Conservation (phyloP, 2,888 invertebrate genomes). For the Epirrita christyi region DNA sequence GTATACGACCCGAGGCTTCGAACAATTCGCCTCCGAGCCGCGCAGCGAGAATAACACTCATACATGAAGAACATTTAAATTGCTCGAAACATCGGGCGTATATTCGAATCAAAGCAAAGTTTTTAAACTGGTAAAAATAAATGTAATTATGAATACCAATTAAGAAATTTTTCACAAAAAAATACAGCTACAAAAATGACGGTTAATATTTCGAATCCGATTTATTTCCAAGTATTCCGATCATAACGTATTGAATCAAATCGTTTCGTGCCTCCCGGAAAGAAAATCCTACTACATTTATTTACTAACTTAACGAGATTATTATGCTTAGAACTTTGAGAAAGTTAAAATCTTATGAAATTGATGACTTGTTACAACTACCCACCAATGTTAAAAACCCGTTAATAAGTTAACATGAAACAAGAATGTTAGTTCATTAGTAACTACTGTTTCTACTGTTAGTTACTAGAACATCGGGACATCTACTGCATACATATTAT, state of each 20-base stretch:
- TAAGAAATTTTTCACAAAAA: too few relatives aligned
- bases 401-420: constrained; percentile 59
- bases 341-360: constrained; percentile 26
- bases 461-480: constrained; percentile 33
- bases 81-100: too few relatives aligned
- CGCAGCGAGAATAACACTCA: too few relatives aligned
- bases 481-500: constrained; percentile 38
- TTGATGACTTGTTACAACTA: constrained; percentile 38
- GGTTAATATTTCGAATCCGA: background rate
- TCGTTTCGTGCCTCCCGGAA: constrained; percentile 13
- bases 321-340: constrained; percentile 12
- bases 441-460: constrained; percentile 37
- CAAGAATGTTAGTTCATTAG: constrained; percentile 54
- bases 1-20: too few relatives aligned
- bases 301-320: too few relatives aligned
- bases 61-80: too few relatives aligned
- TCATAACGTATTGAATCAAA: background rate
- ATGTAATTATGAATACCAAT: too few relatives aligned
- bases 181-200: too few relatives aligned
- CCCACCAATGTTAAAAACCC: constrained; percentile 43
- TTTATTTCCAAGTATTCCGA: background rate
- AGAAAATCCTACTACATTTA: constrained; percentile 1
- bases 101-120: too few relatives aligned
- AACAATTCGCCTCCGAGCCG: too few relatives aligned
- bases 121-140: too few relatives aligned